Conservation (phyloP, 2,888 invertebrate genomes). For the Zygaena filipendulae region DNA sequence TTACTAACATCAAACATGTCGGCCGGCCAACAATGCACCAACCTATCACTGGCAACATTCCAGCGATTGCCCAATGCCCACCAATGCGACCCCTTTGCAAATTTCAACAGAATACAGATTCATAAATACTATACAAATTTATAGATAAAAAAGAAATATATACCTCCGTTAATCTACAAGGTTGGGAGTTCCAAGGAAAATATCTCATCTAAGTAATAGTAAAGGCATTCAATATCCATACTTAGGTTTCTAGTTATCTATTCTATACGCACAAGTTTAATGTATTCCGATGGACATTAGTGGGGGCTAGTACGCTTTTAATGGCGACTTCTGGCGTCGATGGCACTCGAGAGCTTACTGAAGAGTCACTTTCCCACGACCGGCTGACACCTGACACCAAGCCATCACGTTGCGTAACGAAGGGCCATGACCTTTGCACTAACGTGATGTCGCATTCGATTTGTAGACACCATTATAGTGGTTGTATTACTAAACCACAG, state of each 20-base stretch:
- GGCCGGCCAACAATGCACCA: slow-evolving; percentile 38
- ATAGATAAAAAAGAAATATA: no score
- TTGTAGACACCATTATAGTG: no score
- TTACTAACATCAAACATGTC: slow-evolving; percentile 53
- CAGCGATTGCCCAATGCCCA: slow-evolving; percentile 29
- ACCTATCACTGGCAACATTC: slow-evolving; percentile 45
- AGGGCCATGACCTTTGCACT: slow-evolving; percentile 10
- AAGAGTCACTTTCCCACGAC: no score
- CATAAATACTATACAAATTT: no score
- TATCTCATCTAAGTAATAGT: no score
- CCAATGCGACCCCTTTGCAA: slow-evolving; percentile 11
- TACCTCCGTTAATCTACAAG: no score
- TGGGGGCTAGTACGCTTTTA: no score
- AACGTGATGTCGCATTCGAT: slow-evolving; percentile 14
- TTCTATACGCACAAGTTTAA: not conserved
- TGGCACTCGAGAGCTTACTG: no score
- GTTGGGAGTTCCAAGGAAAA: no score
- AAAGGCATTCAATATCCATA: slow-evolving; percentile 12
- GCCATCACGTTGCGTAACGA: slow-evolving; percentile 7
- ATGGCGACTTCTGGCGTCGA: no score
- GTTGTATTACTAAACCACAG: no score
- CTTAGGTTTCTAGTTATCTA: slow-evolving; percentile 5
- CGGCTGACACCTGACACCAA: slow-evolving; percentile 8
- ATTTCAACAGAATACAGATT: no score
- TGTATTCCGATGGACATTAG: slow-evolving; percentile 5